A percentile compares a stretch with the other conserved stretches of the same genome.
phyloP scores from a whole-genome alignment of 2,113 vertebrate species.

The Nicator chloris region DNA sequence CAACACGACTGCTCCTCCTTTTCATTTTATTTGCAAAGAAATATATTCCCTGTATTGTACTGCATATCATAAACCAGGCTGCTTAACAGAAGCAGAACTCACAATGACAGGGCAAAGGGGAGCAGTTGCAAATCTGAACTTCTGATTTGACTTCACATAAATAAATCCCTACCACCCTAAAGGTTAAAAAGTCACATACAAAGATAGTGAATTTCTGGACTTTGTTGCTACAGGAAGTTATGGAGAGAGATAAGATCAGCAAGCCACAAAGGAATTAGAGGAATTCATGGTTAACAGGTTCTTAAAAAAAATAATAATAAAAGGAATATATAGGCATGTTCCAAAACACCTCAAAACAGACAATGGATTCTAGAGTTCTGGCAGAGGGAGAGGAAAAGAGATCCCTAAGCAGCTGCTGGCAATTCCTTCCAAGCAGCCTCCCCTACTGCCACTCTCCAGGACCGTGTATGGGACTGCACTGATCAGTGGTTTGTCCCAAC shows the following conservation, averaged over 20 bases:
- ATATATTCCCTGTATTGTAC: not conserved
- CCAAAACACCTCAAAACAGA: not conserved
- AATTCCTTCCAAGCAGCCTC: not conserved
- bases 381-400: not conserved
- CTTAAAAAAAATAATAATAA: not conserved
- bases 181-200: not conserved
- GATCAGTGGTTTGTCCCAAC: not conserved
- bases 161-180: not conserved
- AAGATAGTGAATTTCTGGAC: not conserved
- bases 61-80: not conserved
- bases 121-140: not conserved
- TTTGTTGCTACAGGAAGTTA: not conserved
- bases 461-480: fast-evolving
- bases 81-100: not conserved
- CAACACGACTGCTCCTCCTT: not conserved
- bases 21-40: not conserved
- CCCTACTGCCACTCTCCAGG: not conserved
- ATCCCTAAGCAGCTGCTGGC: not conserved
- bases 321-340: not conserved
- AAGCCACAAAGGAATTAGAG: not conserved
- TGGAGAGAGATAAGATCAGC: not conserved
- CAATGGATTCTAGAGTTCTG: not conserved
- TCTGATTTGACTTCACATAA: not conserved
- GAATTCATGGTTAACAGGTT: not conserved
- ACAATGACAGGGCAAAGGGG: not conserved